Evolutionary conservation across 2,888 invertebrate species (phyloP).

Genomic region (Coleophora flavipennella): DNA sequence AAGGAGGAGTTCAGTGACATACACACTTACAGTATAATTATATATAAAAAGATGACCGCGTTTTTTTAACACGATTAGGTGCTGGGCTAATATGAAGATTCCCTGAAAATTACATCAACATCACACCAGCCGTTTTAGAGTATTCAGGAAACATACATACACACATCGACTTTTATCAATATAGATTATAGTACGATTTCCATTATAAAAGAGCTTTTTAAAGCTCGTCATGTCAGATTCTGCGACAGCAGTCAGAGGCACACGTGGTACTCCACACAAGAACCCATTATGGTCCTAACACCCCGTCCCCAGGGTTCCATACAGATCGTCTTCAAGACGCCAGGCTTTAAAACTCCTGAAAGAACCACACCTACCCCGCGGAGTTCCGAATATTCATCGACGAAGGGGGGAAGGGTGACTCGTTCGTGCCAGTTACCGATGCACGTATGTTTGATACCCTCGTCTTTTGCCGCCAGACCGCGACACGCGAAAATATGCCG

Average conservation of each 20-base stretch:
- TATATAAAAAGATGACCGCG: too few relatives aligned
- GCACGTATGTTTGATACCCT: constrained; percentile 14
- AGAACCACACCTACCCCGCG: background rate
- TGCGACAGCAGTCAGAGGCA: constrained; percentile 36
- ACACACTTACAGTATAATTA: too few relatives aligned
- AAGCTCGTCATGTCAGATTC: background rate
- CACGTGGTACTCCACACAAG: constrained; percentile 37
- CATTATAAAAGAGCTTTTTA: too few relatives aligned
- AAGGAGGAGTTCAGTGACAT: too few relatives aligned
- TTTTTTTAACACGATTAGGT: too few relatives aligned
- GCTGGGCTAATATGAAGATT: too few relatives aligned
- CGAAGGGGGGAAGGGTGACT: background rate
- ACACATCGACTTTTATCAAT: too few relatives aligned
- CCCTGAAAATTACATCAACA: too few relatives aligned
- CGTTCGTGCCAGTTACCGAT: background rate
- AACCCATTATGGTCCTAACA: constrained; percentile 49
- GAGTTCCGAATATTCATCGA: background rate
- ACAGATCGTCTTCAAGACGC: constrained; percentile 31
- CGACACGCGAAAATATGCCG: constrained; percentile 41
- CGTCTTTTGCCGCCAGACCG: constrained; percentile 31
- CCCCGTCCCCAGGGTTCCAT: constrained; percentile 42
- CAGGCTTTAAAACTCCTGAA: background rate
- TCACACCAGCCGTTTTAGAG: too few relatives aligned
- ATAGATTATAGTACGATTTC: too few relatives aligned
- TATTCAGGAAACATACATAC: too few relatives aligned